Evolutionary conservation across 2,888 invertebrate species (phyloP).

Genomic region (Andrena bicolor): DNA sequence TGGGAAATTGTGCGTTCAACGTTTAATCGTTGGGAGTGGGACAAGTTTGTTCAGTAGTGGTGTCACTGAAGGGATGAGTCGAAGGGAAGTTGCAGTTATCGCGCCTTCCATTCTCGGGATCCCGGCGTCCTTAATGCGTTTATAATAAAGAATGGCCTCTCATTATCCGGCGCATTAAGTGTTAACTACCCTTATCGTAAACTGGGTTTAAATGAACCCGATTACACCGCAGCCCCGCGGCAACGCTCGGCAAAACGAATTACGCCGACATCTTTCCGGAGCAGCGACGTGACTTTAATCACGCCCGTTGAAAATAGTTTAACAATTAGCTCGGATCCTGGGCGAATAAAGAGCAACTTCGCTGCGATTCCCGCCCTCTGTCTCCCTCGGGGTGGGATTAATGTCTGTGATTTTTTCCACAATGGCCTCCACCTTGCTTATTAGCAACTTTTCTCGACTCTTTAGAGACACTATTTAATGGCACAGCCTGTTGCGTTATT

Average conservation of each 20-base stretch:
- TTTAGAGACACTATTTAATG: background rate
- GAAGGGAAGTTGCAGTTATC: conserved; percentile 12
- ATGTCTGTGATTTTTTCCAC: conserved; percentile 1
- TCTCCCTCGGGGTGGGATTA: background rate
- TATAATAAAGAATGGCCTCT: conserved; percentile 47
- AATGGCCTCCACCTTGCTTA: background rate
- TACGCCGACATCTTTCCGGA: conserved; percentile 58
- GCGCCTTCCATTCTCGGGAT: conserved; percentile 14
- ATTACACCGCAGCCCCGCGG: conserved; percentile 54
- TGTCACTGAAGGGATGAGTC: background rate
- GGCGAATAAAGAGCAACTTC: conserved; percentile 34
- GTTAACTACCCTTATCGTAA: conserved; percentile 57
- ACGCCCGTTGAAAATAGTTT: conserved; percentile 38
- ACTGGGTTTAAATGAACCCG: conserved; percentile 67
- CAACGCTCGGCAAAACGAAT: conserved; percentile 47
- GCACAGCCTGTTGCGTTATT: background rate
- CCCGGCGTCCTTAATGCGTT: conserved; percentile 37
- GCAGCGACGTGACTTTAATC: conserved; percentile 51
- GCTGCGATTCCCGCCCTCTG: background rate
- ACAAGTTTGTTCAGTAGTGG: background rate
- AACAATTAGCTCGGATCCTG: conserved; percentile 45
- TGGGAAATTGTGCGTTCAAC: background rate
- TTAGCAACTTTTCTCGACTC: background rate
- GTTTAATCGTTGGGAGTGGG: background rate
- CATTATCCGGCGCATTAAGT: conserved; percentile 51